These are phyloP conservation scores for Marmota monax DNA, from an alignment of 2,113 vertebrate genomes.

Conservation along the genomic window DNA sequence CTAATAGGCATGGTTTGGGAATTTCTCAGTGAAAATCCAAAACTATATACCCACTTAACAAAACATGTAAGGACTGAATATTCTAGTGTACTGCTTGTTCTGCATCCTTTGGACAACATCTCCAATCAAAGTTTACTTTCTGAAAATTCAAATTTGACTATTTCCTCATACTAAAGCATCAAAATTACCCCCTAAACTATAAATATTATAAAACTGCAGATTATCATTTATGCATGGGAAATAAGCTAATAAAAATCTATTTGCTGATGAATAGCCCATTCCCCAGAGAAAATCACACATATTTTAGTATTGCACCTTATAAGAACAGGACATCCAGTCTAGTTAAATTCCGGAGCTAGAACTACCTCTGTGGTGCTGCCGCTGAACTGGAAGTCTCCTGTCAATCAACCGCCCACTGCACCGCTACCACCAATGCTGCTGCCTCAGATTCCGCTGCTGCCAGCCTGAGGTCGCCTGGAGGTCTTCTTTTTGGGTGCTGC, in stretches of 20 bases:
- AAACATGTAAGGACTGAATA: conserved; percentile 44
- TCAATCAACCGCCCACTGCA: too few relatives aligned
- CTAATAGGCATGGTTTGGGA: background rate
- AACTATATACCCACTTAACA: conserved; percentile 24
- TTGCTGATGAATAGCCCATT: background rate
- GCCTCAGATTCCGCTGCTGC: too few relatives aligned
- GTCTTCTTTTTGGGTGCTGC: too few relatives aligned
- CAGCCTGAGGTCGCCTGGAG: too few relatives aligned
- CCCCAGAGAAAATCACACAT: background rate
- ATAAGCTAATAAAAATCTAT: conserved; percentile 3
- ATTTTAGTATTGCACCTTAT: conserved; percentile 10
- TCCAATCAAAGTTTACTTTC: conserved; percentile 49
- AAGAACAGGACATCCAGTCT: conserved; percentile 13
- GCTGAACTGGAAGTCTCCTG: too few relatives aligned
- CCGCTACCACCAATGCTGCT: too few relatives aligned
- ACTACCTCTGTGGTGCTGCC: too few relatives aligned
- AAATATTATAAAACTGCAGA: background rate
- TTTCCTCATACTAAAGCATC: conserved; percentile 46
- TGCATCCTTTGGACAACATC: background rate
- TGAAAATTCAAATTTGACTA: conserved; percentile 39
- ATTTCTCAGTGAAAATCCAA: conserved; percentile 52
- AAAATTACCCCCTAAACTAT: conserved; percentile 8
- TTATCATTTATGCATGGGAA: conserved; percentile 15
- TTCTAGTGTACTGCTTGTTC: background rate
- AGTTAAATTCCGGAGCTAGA: background rate